Evolutionary conservation across 2,888 invertebrate genomes (phyloP), one percentile per base, ranked within the genome.

Genomic region (Melieria picta): DNA sequence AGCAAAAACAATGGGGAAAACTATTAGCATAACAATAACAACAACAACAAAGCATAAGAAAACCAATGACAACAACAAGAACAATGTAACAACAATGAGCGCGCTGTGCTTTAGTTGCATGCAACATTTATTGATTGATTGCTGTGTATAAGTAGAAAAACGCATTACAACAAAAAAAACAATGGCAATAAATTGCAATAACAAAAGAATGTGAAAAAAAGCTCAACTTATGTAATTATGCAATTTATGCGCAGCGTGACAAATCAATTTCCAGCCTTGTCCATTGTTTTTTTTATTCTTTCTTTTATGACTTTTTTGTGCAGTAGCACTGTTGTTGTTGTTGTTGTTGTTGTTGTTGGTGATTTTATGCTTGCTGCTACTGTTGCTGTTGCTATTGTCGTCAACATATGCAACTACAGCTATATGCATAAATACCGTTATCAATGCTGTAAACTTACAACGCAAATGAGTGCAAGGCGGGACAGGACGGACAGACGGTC

Each of bases 181-280:
- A 57, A 56, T 13, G 9, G 16, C 45, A 45, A 10, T 11, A 62
- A 43, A 46, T 61, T 46, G 61, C 61, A 61, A 46, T 46, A 6
- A 43, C 46, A 46, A n/a, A n/a, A 7, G 47, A 11, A 50, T 50
- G 11, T 10, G 43, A 30, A 65, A 16, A 42, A 52, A 52, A 45
- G 57, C 72, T 75, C 75, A 72, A 74, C 76, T 79, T 77, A 79
- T 75, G 77, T 80, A 79, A 80, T 80, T 80, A 81, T 83, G 83
- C 81, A 83, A 83, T 83, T 83, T 83, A 83, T 82, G 83, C 80
- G 80, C 83, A 81, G 79, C 83, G 80, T 83, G 83, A 77, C 77
- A 78, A 77, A 75, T 78, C 78, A 77, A 77, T 76, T 77, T 75
- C 69, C 10, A 79, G 75, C 73, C 76, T 75, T 78, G 75, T 78